Evolutionary conservation across 2,113 vertebrate species (phyloP), one percentile per base, ranked within the genome.

Genomic region (Urocolius indicus): DNA sequence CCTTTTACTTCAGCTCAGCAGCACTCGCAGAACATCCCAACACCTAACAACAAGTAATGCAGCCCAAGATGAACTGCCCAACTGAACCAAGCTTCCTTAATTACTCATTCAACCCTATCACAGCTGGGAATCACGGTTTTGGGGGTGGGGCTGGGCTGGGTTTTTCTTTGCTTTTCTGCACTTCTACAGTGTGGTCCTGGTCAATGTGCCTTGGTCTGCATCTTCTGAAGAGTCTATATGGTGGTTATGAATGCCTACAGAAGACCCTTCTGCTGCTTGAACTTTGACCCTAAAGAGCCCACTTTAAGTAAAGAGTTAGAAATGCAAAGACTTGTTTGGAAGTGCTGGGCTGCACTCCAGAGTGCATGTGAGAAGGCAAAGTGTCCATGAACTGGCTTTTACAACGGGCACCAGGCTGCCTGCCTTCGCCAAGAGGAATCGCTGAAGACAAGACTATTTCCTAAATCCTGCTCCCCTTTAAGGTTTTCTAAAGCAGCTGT

Each of bases 291-390:
- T 62, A 2, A 62, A 72, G 26, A 62, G 15, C 24, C 51, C 14
- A 14, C 43, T 38, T 19, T 19, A 66, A 69, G 34, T 5, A 5
- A 32, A 62, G 32, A 63, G 23, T 30, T 38, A 41, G 27, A 77
- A 69, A 69, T 9, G 9, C n/a, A 27, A 54, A 81, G 27, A 24
- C 15, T 30, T 20, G 14, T 11, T 7, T 34, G 32, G 45, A 68
- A 81, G 38, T 12, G 26, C 36, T 34, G 34, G 54, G 54, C 61
- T 84, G 63, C 26, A 17, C n/a, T 24, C 11, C 14, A 5, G 0
- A 0, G n/a, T 1, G 1, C 27, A 11, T 2, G 20, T 48, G 18
- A 49, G 43, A 63, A 69, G 4, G 36, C 6, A 1, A 81, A 48
- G n/a, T 7, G 6, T 62, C 62, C 29, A 24, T 48, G 48, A 41